Conservation (phyloP, 2,888 invertebrate genomes). For the Catocala fraxini region DNA sequence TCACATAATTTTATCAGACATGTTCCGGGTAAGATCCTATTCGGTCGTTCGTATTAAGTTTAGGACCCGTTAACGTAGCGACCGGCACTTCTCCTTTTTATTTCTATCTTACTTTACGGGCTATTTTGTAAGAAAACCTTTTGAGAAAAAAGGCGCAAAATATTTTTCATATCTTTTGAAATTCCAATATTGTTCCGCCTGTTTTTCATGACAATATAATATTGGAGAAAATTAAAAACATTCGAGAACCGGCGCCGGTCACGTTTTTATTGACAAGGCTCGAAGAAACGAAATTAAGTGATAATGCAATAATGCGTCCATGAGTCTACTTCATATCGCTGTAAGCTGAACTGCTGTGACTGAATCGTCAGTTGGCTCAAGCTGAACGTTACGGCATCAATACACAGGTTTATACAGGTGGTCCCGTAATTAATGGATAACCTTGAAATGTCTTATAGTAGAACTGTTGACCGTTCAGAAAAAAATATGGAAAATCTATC, state of each 20-base stretch:
- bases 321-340: no score
- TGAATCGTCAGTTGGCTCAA: no score
- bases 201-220: slow-evolving; percentile 12
- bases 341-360: no score
- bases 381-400: no score
- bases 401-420: no score
- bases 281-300: slow-evolving; percentile 20
- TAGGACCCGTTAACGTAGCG: slow-evolving; percentile 9
- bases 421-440: no score
- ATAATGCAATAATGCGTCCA: slow-evolving; percentile 15
- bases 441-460: no score
- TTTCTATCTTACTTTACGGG: slow-evolving; percentile 8
- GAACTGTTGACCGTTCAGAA: no score
- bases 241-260: slow-evolving; percentile 10
- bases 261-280: slow-evolving; percentile 29
- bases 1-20: slow-evolving; percentile 28
- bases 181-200: slow-evolving; percentile 22
- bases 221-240: slow-evolving; percentile 17
- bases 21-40: slow-evolving; percentile 5
- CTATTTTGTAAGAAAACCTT: not conserved
- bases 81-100: slow-evolving; percentile 10
- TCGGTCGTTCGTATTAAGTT: slow-evolving; percentile 6
- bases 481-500: no score
- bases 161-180: slow-evolving; percentile 22
- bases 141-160: slow-evolving; percentile 12